A percentile compares a stretch with the other conserved stretches of the same genome.
These are phyloP conservation scores for Chaetops frenatus DNA, from an alignment of 2,113 vertebrate genomes.

Conservation along the genomic window DNA sequence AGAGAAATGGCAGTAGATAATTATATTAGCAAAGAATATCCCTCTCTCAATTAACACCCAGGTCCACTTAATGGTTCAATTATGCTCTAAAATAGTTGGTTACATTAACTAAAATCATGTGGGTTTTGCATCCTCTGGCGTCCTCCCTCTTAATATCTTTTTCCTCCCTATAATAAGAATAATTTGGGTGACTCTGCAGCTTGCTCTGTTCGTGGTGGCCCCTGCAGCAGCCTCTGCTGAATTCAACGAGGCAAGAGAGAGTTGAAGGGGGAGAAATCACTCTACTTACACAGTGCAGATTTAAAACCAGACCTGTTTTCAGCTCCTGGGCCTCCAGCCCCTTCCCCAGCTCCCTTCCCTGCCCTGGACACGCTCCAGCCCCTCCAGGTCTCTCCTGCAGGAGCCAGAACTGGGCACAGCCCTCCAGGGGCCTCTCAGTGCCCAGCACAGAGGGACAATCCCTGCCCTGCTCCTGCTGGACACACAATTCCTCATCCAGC, in stretches of 20 bases:
- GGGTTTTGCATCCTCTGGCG: background rate
- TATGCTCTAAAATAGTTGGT: conserved; percentile 4
- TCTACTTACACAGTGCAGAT: background rate
- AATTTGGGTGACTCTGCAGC: background rate
- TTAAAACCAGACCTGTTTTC: background rate
- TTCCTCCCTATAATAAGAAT: background rate
- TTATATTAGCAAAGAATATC: conserved; percentile 21
- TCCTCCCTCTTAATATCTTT: background rate
- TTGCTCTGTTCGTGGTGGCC: background rate
- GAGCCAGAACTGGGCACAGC: background rate
- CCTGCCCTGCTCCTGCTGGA: background rate
- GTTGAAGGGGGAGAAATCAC: background rate
- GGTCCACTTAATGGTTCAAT: conserved; percentile 10
- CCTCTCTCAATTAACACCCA: conserved; percentile 8
- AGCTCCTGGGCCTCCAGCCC: background rate
- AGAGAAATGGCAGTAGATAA: conserved; percentile 2
- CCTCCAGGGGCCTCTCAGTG: background rate
- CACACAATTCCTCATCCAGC: background rate
- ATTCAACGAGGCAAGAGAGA: background rate
- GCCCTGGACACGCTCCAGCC: background rate
- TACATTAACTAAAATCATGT: background rate
- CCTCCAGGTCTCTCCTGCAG: background rate
- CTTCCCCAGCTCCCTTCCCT: background rate
- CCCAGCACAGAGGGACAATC: background rate
- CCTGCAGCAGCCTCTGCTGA: background rate